Base-by-base conservation (phyloP, 1,140 invertebrate genomes). In the Diachasma alloeum region DNA sequence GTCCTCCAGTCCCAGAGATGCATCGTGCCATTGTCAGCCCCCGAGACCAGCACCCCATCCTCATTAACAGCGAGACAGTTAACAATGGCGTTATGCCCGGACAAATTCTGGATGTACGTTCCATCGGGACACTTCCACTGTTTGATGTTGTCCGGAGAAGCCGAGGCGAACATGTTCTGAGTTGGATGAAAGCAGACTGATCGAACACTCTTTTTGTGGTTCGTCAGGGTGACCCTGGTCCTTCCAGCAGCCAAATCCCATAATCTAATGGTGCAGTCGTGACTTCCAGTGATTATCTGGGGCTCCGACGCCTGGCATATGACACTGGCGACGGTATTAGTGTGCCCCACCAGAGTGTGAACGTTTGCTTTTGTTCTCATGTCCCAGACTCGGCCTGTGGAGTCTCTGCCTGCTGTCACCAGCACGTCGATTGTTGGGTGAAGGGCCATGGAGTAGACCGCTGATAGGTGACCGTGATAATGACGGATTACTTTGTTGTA, bases 71-170 rank as follows among this genome's bases (percentile, higher is more conserved):
- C 97, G 84, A 99, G 91, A 82, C 97, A 97, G 88, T 99, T 99
- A 0, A 99, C 94, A 78, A 99, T 99, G 0, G 98, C 95, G 89
- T 98, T 99, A 85, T 99, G 99, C 0, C 98, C 98, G 0, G 95
- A 95, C 46, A 99, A 90, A 90, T 99, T 99, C 87, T 99, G 98
- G 76, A 99, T 95, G 85, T 99, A 99, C 85, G 97, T 97, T 2
- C 98, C 99, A 85, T 99, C 97, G 0, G 98, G 98, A 87, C 97
- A 98, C 87, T 96, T 97, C 98, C 98, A 99, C 86, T 99, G 97
- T 87, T 99, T 99, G 72, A 99, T 98, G 86, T 99, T 99, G 87
- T 99, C 98, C 0, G 99, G 97, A 0, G 97, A 99, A 0, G 96
- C 98, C 2, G 97, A 99, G 0, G 97, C 98, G 89, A 99, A 99